A percentile compares a stretch with the other conserved stretches of the same genome.
These are phyloP conservation scores for Bergia puertoricense DNA, from an alignment of 92 coral and sea anemone genomes.

Conservation along the genomic window DNA sequence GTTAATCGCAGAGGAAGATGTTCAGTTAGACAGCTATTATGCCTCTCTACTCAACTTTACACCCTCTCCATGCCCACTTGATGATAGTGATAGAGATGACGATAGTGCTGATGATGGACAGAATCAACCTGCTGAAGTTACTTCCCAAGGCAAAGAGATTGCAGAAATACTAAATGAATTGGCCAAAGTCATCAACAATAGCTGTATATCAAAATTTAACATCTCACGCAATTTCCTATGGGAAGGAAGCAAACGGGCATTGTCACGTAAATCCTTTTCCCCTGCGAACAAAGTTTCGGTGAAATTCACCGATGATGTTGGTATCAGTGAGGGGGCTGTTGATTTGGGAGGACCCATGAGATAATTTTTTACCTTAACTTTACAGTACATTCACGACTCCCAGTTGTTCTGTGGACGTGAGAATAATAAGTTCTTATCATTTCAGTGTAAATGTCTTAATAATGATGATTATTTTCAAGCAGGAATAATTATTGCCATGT, in stretches of 20 bases:
- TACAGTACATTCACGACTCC: constrained; percentile 34
- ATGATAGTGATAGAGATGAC: constrained; percentile 14
- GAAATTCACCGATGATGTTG: constrained; percentile 57
- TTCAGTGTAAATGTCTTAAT: not conserved
- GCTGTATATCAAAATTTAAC: constrained; percentile 38
- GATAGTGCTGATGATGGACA: constrained; percentile 1
- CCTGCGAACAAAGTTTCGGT: constrained; percentile 48
- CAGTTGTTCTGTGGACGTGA: constrained; percentile 48
- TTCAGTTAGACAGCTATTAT: constrained; percentile 31
- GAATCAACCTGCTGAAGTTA: not conserved
- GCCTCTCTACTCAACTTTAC: constrained; percentile 42
- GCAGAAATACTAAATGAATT: constrained; percentile 54
- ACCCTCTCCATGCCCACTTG: not conserved
- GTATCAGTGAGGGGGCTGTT: constrained; percentile 47
- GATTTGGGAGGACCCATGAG: constrained; percentile 54
- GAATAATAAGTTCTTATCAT: constrained; percentile 2
- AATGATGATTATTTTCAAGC: constrained; percentile 1
- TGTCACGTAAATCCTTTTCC: constrained; percentile 50
- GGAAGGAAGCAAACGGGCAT: constrained; percentile 45
- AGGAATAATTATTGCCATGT: constrained; percentile 40
- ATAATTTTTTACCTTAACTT: constrained; percentile 42
- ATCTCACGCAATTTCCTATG: constrained; percentile 47
- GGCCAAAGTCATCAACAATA: constrained; percentile 55
- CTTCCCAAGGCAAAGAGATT: constrained; percentile 23
- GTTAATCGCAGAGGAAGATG: not conserved